Evolutionary conservation across 64 coral and sea anemone genomes (phyloP).

Genomic region (Astreopora myriophthalma): DNA sequence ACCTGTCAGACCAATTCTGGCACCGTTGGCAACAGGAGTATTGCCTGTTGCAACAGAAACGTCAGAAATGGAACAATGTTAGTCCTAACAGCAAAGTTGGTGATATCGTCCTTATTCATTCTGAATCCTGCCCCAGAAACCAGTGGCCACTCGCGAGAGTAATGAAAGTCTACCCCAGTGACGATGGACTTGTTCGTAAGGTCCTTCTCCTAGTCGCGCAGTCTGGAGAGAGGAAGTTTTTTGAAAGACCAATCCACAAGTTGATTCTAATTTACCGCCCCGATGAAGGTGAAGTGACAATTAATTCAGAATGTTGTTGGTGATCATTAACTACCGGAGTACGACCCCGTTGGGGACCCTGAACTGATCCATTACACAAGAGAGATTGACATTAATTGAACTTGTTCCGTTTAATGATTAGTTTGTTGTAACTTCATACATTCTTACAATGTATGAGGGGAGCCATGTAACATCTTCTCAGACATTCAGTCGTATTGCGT

Average conservation of each 20-base stretch:
- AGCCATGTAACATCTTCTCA: not conserved
- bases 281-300: not conserved
- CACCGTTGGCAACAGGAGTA: conserved; percentile 26
- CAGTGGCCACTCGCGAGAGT: conserved; percentile 18
- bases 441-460: not conserved
- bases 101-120: not conserved
- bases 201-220: not conserved
- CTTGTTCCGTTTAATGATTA: not conserved
- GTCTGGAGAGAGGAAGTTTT: not conserved
- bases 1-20: conserved; percentile 39
- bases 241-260: conserved; percentile 13
- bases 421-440: not conserved
- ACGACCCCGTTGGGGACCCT: not conserved
- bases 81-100: not conserved
- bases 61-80: conserved; percentile 29
- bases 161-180: not conserved
- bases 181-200: conserved; percentile 18
- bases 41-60: not conserved
- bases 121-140: not conserved
- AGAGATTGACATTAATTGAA: too few species aligned
- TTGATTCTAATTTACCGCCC: not conserved
- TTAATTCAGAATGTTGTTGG: not conserved
- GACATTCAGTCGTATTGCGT: not conserved
- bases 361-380: too few species aligned
- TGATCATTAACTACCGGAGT: not conserved